phyloP scores from a whole-genome alignment of 2,888 invertebrate species.

The Lamproptera curius region DNA sequence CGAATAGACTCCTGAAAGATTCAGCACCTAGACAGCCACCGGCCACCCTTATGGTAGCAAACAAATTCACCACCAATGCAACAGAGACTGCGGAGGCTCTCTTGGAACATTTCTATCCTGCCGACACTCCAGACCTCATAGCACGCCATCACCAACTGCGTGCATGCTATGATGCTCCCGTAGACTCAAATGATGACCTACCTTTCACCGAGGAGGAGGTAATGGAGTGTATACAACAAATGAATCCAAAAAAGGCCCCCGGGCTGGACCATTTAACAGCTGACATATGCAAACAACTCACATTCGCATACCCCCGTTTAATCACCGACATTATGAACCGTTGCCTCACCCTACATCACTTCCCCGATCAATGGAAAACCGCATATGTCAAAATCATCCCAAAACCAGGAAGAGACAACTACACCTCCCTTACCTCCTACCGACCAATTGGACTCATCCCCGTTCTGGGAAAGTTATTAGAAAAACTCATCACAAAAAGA shows the following conservation, averaged over 20 bases:
- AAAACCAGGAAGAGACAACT: slow-evolving; percentile 6
- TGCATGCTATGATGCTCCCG: background rate
- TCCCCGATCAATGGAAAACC: slow-evolving; percentile 1
- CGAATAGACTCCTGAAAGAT: slow-evolving; percentile 13
- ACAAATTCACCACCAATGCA: background rate
- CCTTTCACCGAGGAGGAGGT: slow-evolving; percentile 14
- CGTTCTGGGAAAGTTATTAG: background rate
- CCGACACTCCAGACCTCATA: slow-evolving; percentile 14
- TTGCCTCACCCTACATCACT: background rate
- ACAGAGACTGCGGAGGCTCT: slow-evolving; percentile 17
- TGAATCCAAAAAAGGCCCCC: slow-evolving; percentile 28
- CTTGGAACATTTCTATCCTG: slow-evolving; percentile 23
- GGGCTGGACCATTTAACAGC: background rate
- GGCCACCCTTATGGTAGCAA: slow-evolving; percentile 7
- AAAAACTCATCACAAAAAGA: background rate
- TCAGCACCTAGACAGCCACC: background rate
- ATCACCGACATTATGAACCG: no score
- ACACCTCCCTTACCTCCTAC: background rate
- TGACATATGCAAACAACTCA: background rate
- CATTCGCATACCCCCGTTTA: background rate
- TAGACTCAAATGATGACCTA: slow-evolving; percentile 10
- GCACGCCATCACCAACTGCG: slow-evolving; percentile 6
- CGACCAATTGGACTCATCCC: background rate
- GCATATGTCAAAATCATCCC: slow-evolving; percentile 23
- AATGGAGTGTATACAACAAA: slow-evolving; percentile 8